Evolutionary conservation across 92 coral and sea anemone species (phyloP).

Genomic region (Anthopleura xanthogrammica): DNA sequence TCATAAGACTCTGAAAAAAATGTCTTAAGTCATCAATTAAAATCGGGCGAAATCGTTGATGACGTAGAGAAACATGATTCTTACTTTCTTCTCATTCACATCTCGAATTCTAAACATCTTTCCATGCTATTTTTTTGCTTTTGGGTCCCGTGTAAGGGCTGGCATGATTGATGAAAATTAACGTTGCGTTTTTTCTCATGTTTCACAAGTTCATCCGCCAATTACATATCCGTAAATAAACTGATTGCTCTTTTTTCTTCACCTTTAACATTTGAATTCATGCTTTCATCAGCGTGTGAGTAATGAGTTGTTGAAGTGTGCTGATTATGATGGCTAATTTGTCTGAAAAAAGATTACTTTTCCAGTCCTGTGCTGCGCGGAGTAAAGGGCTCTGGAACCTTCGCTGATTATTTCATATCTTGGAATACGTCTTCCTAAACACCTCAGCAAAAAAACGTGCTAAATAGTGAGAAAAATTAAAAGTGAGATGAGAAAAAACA

Average conservation of each 20-base stretch:
- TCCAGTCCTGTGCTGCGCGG: background rate
- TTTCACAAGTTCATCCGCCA: background rate
- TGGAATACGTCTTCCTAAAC: no score
- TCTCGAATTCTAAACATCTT: background rate
- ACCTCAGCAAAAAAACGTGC: no score
- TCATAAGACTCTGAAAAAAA: no score
- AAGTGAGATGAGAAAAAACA: no score
- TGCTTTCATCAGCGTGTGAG: conserved; percentile 23
- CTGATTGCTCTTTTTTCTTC: conserved; percentile 9
- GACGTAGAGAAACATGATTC: no score
- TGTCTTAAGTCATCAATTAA: no score
- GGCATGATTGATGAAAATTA: background rate
- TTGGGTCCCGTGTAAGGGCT: background rate
- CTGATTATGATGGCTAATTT: background rate
- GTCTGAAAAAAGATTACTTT: conserved; percentile 6
- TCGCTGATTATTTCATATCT: no score
- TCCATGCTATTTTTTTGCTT: background rate
- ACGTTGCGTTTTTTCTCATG: background rate
- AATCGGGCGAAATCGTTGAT: no score
- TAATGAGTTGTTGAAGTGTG: conserved; percentile 20
- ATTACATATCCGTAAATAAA: background rate
- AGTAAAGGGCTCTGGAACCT: background rate
- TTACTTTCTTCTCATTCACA: background rate
- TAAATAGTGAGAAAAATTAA: no score
- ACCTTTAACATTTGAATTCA: conserved; percentile 25